These are phyloP conservation scores for Seira musarum DNA, from an alignment of 2,888 invertebrate species.

Conservation along the genomic window DNA sequence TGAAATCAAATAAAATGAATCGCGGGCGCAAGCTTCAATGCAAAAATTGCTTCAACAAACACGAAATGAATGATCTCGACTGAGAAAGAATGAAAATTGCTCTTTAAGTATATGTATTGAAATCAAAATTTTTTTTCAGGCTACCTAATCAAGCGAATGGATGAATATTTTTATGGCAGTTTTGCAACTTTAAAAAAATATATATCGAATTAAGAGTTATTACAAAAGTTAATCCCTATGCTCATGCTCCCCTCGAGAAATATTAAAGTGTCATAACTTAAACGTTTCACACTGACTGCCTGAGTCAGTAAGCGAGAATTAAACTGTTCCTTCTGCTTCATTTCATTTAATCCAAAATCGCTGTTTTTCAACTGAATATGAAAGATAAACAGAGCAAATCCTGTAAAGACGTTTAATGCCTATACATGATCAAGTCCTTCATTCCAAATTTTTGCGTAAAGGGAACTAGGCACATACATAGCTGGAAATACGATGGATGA, in stretches of 20 bases:
- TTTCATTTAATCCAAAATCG: not conserved
- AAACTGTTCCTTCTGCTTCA: too few species aligned
- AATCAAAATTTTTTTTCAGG: not conserved
- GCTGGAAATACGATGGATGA: not conserved
- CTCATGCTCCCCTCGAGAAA: not conserved
- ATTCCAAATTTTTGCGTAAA: not conserved
- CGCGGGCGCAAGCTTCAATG: not conserved
- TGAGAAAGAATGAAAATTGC: not conserved
- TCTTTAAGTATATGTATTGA: not conserved
- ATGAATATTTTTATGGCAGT: not conserved
- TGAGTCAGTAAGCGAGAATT: too few species aligned
- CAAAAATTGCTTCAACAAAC: not conserved
- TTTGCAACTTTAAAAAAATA: not conserved
- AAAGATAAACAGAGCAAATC: slow-evolving; percentile 53
- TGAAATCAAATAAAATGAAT: not conserved
- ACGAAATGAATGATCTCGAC: not conserved
- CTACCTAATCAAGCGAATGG: not conserved
- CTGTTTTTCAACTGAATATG: slow-evolving; percentile 10
- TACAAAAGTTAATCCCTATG: not conserved
- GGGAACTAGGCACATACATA: not conserved
- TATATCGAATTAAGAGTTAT: not conserved
- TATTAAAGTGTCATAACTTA: not conserved
- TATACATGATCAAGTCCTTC: not conserved
- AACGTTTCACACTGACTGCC: not conserved
- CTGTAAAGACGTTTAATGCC: not conserved